Conservation (phyloP, 2,113 vertebrate genomes). For the Camelus dromedarius region DNA sequence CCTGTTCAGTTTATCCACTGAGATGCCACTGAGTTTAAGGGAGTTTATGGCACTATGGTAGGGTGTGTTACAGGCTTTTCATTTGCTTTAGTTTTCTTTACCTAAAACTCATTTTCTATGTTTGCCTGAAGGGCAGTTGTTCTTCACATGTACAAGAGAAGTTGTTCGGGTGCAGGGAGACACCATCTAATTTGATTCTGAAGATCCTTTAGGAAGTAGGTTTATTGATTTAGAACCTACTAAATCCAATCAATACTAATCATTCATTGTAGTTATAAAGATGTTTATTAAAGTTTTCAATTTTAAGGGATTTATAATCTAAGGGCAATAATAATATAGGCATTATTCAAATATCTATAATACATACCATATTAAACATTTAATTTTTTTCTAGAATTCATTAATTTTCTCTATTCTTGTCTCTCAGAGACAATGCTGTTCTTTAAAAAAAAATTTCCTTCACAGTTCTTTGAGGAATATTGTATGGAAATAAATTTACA, state of each 20-base stretch:
- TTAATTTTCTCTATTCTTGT: neutral
- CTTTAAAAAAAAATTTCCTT: neutral
- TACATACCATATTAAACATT: neutral
- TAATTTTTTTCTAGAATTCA: neutral
- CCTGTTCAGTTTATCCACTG: neutral
- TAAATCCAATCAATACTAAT: neutral
- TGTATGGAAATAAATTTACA: conserved; percentile 17
- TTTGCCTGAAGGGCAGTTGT: neutral
- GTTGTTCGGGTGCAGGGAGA: neutral
- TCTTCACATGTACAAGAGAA: neutral
- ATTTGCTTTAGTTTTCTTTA: neutral
- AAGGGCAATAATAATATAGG: neutral
- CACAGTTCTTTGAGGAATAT: neutral
- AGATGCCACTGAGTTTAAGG: neutral
- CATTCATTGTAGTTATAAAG: neutral
- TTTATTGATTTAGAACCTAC: neutral
- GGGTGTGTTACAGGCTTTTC: neutral
- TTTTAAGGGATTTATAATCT: neutral
- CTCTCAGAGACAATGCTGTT: neutral
- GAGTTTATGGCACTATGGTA: neutral
- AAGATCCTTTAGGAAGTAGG: neutral
- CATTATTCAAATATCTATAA: neutral
- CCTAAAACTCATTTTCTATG: neutral
- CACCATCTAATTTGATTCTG: neutral
- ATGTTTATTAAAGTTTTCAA: neutral